Evolutionary conservation across 1,140 invertebrate genomes (phyloP).

Genomic region (Ostrea edulis): DNA sequence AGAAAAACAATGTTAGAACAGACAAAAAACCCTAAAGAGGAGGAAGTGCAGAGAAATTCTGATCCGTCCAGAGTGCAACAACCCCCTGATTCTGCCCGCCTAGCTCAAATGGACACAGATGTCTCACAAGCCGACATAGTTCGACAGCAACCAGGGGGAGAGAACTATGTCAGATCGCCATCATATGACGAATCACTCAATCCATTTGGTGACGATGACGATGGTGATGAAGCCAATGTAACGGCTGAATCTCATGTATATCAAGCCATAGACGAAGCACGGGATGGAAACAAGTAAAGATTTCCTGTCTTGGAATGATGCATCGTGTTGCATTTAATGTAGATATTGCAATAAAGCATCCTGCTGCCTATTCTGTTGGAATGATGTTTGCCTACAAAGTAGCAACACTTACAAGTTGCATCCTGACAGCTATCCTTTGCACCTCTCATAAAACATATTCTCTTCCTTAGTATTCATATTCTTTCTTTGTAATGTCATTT

Average conservation of each 20-base stretch:
- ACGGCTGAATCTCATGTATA: conserved; percentile 48
- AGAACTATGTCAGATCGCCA: conserved; percentile 37
- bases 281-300: conserved; percentile 51
- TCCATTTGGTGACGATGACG: conserved; percentile 73
- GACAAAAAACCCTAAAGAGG: not conserved
- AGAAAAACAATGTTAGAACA: conserved; percentile 46
- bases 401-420: not conserved
- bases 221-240: conserved; percentile 51
- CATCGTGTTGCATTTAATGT: conserved; percentile 38
- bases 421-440: not conserved
- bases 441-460: not conserved
- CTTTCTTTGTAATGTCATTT: not conserved
- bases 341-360: conserved; percentile 46
- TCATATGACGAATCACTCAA: conserved; percentile 72
- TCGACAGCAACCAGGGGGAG: not conserved
- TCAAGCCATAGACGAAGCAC: conserved; percentile 30
- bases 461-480: not conserved
- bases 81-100: conserved; percentile 32
- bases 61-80: not conserved
- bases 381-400: not conserved
- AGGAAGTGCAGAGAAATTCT: conserved; percentile 43
- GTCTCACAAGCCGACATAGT: conserved; percentile 4
- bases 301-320: conserved; percentile 58
- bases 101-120: conserved; percentile 15
- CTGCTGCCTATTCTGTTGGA: conserved; percentile 27